Percentiles rank a stretch among this genome's conserved stretches.
Conservation (phyloP, 2,113 vertebrate genomes). For the Hystrix brachyura region DNA sequence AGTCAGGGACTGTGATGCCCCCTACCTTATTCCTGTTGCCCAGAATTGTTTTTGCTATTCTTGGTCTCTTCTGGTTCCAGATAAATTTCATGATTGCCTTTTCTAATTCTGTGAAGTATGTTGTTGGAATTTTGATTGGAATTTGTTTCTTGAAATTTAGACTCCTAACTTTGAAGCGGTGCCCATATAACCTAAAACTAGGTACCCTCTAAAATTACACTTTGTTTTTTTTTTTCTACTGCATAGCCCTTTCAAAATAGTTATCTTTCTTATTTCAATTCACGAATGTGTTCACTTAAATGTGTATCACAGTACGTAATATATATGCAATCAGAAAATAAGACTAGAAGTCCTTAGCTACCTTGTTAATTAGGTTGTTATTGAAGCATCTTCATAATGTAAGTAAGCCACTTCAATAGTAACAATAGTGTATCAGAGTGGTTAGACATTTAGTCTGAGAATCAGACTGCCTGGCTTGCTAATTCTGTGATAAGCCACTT, state of each 20-base stretch:
- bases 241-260: not conserved
- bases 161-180: constrained; percentile 1
- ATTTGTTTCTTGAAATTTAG: constrained; percentile 46
- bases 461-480: too few relatives aligned
- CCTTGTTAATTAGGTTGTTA: not conserved
- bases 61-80: too few relatives aligned
- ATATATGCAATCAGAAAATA: not conserved
- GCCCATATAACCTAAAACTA: not conserved
- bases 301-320: not conserved
- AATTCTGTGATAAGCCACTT: not conserved
- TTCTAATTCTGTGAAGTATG: too few relatives aligned
- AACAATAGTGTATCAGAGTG: rapidly evolving
- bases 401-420: not conserved
- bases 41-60: too few relatives aligned
- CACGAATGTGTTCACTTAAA: not conserved
- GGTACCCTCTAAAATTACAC: not conserved
- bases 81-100: too few relatives aligned
- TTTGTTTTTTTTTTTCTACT: not conserved
- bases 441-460: not conserved
- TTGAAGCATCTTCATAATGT: not conserved
- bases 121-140: not conserved
- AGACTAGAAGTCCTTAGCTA: not conserved
- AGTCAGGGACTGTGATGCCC: too few relatives aligned
- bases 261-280: not conserved
- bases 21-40: too few relatives aligned